phyloP scores from a whole-genome alignment of 2,113 vertebrate species.

The Pteronura brasiliensis region DNA sequence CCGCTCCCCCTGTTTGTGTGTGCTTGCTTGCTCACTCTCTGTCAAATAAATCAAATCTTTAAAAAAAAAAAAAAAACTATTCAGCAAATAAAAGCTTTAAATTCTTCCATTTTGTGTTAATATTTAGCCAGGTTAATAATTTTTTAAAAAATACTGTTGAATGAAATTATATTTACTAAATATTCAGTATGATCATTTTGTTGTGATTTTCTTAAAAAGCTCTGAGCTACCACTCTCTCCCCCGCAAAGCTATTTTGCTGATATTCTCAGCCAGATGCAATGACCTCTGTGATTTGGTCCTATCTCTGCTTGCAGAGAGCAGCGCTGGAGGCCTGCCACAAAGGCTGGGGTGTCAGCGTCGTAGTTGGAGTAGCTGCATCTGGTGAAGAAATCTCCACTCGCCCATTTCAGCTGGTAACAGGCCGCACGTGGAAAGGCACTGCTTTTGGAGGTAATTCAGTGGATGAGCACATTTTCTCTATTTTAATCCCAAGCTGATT shows the following conservation, averaged over 20 bases:
- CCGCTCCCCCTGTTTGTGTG: not conserved
- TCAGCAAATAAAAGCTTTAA: conserved; percentile 17
- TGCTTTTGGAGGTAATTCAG: conserved; percentile 84
- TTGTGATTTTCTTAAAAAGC: not conserved
- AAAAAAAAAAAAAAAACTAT: not conserved
- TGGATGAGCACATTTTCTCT: not conserved
- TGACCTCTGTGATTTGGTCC: not conserved
- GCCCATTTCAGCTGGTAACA: conserved; percentile 88
- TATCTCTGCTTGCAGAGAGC: conserved; percentile 77
- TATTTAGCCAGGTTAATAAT: not conserved
- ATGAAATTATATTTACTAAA: not conserved
- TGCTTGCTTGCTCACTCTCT: too few species aligned
- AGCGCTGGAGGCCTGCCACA: conserved; percentile 88
- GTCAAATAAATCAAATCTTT: not conserved
- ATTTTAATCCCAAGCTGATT: not conserved
- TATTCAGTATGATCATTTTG: not conserved
- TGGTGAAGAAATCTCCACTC: conserved; percentile 86
- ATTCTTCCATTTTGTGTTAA: not conserved
- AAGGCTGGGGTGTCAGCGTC: conserved; percentile 89
- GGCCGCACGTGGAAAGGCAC: conserved; percentile 89
- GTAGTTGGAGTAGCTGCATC: conserved; percentile 85
- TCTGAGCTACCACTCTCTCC: not conserved
- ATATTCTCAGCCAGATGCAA: not conserved
- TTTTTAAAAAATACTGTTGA: not conserved
- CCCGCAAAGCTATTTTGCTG: not conserved